Evolutionary conservation across 2,888 invertebrate genomes (phyloP), one percentile per base, ranked within the genome.

Genomic region (Harmothoe impar): DNA sequence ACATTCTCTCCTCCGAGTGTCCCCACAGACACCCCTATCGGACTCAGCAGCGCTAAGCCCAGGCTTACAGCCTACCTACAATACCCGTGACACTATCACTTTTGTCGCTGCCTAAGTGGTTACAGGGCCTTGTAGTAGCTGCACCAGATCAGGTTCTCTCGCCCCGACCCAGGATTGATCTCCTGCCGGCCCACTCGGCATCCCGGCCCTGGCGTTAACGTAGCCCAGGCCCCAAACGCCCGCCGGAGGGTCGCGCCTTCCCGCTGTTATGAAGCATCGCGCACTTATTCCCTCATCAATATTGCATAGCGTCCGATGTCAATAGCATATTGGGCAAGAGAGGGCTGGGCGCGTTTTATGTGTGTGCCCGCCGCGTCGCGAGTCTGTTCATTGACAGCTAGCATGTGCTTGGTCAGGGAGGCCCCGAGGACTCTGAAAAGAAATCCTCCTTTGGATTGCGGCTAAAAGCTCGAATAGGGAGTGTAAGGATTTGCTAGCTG

Each of bases 311-410:
- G n/a, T 20, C 43, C n/a, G 84, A 84, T 84, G 84, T 84, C 84
- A 84, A 84, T 84, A 84, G 84, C 84, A 84, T 84, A 84, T 84
- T 84, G 84, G 84, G 51, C 84, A 51, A 43, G 84, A n/a, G 84
- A 20, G 43, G 43, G 43, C 43, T 43, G 43, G 43, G 43, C n/a
- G 23, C 43, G 33, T n/a, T 84, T 84, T 84, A 84, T 84, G 84
- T 51, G n/a, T 5, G 33, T 25, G 62, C 20, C 12, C 62, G 12
- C 1, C 62, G 7, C 0, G 23, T n/a, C 20, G 62, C 7, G 68
- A 68, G 68, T 68, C 68, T n/a, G 25, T 72, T 72, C 72, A 72
- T 72, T 72, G 72, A 72, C 72, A 72, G 25, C 72, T 72, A 72
- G 29, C 72, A 72, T 72, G 72, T 72, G 72, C 29, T 72, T 72